These are phyloP conservation scores for Armadillidium nasatum DNA, from an alignment of 1,140 invertebrate genomes.

Conservation along the genomic window DNA sequence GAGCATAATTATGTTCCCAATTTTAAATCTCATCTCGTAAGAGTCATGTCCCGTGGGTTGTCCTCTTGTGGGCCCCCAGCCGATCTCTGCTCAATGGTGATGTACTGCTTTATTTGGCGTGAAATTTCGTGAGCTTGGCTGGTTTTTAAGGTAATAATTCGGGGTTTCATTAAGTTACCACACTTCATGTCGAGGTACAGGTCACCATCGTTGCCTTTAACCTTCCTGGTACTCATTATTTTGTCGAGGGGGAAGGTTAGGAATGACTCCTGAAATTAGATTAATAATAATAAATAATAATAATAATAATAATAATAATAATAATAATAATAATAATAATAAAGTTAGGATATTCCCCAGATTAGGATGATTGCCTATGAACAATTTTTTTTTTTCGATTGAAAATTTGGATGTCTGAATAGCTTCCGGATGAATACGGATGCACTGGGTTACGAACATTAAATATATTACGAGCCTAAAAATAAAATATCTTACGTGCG, in stretches of 20 bases:
- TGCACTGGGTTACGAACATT: not conserved
- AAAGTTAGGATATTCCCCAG: not conserved
- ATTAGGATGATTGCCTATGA: not conserved
- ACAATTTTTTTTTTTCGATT: not conserved
- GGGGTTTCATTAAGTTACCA: constrained; percentile 90
- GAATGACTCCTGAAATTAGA: constrained; percentile 81
- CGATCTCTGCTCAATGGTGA: constrained; percentile 68
- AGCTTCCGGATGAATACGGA: not conserved
- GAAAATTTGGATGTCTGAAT: not conserved
- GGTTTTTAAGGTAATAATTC: constrained; percentile 90
- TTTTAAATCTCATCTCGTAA: constrained; percentile 41
- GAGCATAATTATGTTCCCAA: no score
- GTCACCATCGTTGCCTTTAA: constrained; percentile 82
- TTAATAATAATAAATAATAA: no score
- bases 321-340: not conserved
- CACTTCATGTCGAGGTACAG: constrained; percentile 95
- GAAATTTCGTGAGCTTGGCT: constrained; percentile 95
- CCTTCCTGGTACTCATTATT: constrained; percentile 91
- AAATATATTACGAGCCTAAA: not conserved
- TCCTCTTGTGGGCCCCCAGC: constrained; percentile 30
- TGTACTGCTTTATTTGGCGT: constrained; percentile 90
- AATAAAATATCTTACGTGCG: constrained; percentile 81
- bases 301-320: constrained; percentile 39
- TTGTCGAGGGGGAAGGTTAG: constrained; percentile 88
- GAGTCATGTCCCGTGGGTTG: constrained; percentile 36